These are phyloP conservation scores for Torymus aiolomorphi DNA, from an alignment of 2,888 invertebrate genomes.

Conservation along the genomic window DNA sequence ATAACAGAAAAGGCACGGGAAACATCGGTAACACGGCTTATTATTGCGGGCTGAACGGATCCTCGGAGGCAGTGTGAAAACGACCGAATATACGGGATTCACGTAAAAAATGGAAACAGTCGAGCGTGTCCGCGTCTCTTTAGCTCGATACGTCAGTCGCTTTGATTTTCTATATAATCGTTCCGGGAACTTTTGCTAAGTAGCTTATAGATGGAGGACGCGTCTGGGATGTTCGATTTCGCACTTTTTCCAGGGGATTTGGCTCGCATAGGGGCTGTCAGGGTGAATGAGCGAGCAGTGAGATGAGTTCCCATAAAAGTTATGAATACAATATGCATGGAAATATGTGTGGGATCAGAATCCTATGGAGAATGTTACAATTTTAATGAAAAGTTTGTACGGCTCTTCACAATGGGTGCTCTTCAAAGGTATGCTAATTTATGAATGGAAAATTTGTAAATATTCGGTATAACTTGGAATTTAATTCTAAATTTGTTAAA, in stretches of 20 bases:
- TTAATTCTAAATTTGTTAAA: too few relatives aligned
- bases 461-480: too few relatives aligned
- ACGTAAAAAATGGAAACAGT: constrained; percentile 33
- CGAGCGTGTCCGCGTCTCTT: constrained; percentile 11
- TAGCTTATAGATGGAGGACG: background rate
- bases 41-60: constrained; percentile 14
- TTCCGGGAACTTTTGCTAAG: background rate
- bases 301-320: background rate
- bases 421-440: too few relatives aligned
- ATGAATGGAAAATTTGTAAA: too few relatives aligned
- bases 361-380: too few relatives aligned
- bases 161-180: background rate
- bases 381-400: too few relatives aligned
- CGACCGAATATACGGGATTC: background rate
- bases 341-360: too few relatives aligned
- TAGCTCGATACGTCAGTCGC: background rate
- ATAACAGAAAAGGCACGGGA: constrained; percentile 30
- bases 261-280: background rate
- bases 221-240: constrained; percentile 19
- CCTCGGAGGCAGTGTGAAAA: background rate
- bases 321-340: background rate
- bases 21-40: constrained; percentile 52
- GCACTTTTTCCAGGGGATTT: constrained; percentile 12
- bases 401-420: too few relatives aligned
- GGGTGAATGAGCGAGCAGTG: background rate